A percentile compares a stretch with the other conserved stretches of the same genome.
These are phyloP conservation scores for Sycobia sp. DNA, from an alignment of 1,140 invertebrate genomes.

Conservation along the genomic window DNA sequence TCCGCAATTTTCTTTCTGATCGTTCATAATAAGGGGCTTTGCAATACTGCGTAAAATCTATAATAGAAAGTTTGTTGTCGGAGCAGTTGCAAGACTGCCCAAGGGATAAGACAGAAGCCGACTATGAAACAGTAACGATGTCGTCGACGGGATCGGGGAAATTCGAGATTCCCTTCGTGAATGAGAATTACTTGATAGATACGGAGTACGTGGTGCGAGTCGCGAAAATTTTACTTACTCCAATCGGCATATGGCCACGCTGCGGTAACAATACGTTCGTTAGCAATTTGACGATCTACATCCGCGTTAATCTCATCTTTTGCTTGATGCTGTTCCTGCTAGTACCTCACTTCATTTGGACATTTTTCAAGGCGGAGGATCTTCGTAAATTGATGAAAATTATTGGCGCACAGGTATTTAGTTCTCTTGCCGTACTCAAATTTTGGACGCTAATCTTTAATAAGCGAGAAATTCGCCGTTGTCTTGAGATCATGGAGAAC, in stretches of 20 bases:
- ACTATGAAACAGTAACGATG: too few relatives aligned
- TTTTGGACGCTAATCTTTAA: slow-evolving; percentile 54
- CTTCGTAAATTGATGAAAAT: slow-evolving; percentile 53
- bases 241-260: slow-evolving; percentile 53
- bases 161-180: too few relatives aligned
- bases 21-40: too few relatives aligned
- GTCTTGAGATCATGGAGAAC: slow-evolving; percentile 46
- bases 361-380: slow-evolving; percentile 50
- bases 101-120: too few relatives aligned
- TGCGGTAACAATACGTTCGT: slow-evolving; percentile 37
- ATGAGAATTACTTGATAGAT: too few relatives aligned
- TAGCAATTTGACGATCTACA: slow-evolving; percentile 32
- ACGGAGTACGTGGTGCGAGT: slow-evolving; percentile 47
- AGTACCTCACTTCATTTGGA: slow-evolving; percentile 48
- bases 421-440: slow-evolving; percentile 50
- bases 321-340: slow-evolving; percentile 49
- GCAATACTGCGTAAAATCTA: too few relatives aligned
- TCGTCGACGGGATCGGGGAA: too few relatives aligned
- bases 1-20: too few relatives aligned
- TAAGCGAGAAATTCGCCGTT: slow-evolving; percentile 44
- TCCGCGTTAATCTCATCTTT: slow-evolving; percentile 45
- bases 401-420: slow-evolving; percentile 52
- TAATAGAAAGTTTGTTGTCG: too few relatives aligned
- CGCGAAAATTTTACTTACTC: slow-evolving; percentile 45
- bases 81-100: too few relatives aligned